A percentile compares a stretch with the other conserved stretches of the same genome.
Evolutionary conservation across 1,140 invertebrate genomes (phyloP).

Genomic region (Saccostrea glomerata): DNA sequence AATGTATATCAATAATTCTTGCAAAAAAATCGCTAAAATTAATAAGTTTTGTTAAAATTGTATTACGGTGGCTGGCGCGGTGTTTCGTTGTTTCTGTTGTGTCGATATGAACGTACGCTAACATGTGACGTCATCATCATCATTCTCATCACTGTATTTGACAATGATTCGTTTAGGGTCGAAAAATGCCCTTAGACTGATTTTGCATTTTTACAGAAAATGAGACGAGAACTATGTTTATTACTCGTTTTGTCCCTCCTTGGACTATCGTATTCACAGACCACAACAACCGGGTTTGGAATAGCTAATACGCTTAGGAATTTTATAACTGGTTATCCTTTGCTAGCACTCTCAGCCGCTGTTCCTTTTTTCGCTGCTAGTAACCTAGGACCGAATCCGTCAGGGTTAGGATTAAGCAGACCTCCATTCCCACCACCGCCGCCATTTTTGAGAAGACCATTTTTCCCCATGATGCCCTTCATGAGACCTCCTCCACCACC

Average conservation of each 20-base stretch:
- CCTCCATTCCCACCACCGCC: slow-evolving; percentile 4
- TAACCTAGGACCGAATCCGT: not conserved
- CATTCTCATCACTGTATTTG: not conserved
- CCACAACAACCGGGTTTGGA: not conserved
- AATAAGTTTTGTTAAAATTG: not conserved
- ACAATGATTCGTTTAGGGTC: not conserved
- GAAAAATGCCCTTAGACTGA: not conserved
- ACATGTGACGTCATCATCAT: not conserved
- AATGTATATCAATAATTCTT: not conserved
- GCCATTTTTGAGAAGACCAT: slow-evolving; percentile 8
- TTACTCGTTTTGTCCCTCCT: slow-evolving; percentile 14
- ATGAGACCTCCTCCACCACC: not conserved
- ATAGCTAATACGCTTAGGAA: not conserved
- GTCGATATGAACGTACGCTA: not conserved
- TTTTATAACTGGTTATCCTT: not conserved
- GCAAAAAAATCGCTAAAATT: not conserved
- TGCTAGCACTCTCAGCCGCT: not conserved
- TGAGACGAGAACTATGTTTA: slow-evolving; percentile 27
- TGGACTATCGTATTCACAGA: not conserved
- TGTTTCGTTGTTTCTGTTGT: not conserved
- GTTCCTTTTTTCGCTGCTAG: slow-evolving; percentile 8
- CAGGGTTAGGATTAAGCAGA: slow-evolving; percentile 15
- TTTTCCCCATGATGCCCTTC: slow-evolving; percentile 24
- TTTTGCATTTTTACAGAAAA: slow-evolving; percentile 12
- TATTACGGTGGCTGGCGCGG: not conserved